Percentiles rank a stretch among this genome's conserved stretches.
Conservation (phyloP, 92 coral and sea anemone species). For the Phenganax stokvisi region DNA sequence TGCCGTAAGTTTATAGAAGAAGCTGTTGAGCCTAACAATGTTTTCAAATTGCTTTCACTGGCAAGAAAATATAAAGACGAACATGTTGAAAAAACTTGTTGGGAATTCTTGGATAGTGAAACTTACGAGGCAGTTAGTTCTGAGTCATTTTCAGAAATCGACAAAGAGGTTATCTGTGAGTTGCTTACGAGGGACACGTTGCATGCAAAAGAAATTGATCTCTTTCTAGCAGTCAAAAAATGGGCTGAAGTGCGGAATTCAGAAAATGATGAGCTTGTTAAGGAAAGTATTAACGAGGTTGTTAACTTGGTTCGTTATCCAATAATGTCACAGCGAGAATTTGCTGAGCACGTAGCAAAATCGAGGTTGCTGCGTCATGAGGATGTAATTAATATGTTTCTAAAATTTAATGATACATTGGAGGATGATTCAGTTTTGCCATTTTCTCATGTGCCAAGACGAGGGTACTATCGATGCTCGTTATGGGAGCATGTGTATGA, state of each 20-base stretch:
- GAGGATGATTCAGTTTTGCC: constrained; percentile 33
- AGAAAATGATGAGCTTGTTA: constrained; percentile 27
- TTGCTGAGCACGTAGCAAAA: constrained; percentile 49
- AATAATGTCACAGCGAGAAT: constrained; percentile 45
- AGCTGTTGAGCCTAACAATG: constrained; percentile 34
- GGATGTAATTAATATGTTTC: constrained; percentile 49
- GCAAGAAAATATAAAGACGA: constrained; percentile 28
- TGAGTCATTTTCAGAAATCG: constrained; percentile 22
- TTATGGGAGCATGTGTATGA: constrained; percentile 27
- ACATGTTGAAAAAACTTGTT: constrained; percentile 33
- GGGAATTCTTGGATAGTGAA: constrained; percentile 41
- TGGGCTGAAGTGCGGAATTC: constrained; percentile 42
- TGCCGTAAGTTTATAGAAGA: constrained; percentile 24
- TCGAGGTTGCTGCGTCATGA: constrained; percentile 44
- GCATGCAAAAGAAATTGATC: constrained; percentile 43
- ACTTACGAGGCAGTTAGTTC: constrained; percentile 38
- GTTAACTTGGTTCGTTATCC: constrained; percentile 46
- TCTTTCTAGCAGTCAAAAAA: constrained; percentile 44
- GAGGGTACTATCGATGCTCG: constrained; percentile 45
- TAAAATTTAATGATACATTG: constrained; percentile 42
- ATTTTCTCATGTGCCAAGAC: constrained; percentile 47
- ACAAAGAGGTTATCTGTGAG: constrained; percentile 37
- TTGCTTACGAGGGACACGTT: constrained; percentile 49
- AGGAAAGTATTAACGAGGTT: constrained; percentile 28
- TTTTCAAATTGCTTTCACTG: constrained; percentile 31